Conservation (phyloP, 2,113 vertebrate genomes). For the Aptenodytes forsteri region DNA sequence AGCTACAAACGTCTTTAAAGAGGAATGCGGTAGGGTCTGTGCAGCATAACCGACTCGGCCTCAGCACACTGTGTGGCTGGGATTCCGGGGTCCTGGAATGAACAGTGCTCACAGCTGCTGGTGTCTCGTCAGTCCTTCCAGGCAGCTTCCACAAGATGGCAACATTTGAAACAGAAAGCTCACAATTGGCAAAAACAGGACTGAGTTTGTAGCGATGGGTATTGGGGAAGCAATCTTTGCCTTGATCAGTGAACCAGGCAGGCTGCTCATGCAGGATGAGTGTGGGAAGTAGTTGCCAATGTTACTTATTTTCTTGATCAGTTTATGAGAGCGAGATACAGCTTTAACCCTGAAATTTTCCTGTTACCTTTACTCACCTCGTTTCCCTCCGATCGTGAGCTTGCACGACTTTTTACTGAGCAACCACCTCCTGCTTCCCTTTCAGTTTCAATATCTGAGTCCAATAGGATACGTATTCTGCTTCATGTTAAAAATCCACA, state of each 20-base stretch:
- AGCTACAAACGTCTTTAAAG: neutral
- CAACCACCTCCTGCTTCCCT: neutral
- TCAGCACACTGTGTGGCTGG: neutral
- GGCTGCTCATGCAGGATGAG: neutral
- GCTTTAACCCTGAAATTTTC: neutral
- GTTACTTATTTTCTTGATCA: neutral
- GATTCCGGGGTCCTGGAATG: no score
- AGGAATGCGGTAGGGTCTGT: neutral
- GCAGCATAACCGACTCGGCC: neutral
- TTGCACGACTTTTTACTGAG: neutral
- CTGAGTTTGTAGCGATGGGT: neutral
- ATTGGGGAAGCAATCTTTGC: neutral
- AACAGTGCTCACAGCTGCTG: neutral
- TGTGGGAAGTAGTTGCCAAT: neutral
- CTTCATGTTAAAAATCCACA: neutral
- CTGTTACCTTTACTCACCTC: neutral
- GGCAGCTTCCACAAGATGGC: constrained; percentile 43
- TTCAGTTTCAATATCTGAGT: neutral
- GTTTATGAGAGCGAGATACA: neutral
- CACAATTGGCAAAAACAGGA: neutral
- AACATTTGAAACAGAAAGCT: neutral
- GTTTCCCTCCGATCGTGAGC: neutral
- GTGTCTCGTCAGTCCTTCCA: neutral
- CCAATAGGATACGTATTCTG: neutral
- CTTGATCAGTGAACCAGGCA: neutral